Percentiles rank a stretch among this genome's conserved stretches.
These are phyloP conservation scores for Zygothrica quintamaculata DNA, from an alignment of 2,888 invertebrate species.

Conservation along the genomic window DNA sequence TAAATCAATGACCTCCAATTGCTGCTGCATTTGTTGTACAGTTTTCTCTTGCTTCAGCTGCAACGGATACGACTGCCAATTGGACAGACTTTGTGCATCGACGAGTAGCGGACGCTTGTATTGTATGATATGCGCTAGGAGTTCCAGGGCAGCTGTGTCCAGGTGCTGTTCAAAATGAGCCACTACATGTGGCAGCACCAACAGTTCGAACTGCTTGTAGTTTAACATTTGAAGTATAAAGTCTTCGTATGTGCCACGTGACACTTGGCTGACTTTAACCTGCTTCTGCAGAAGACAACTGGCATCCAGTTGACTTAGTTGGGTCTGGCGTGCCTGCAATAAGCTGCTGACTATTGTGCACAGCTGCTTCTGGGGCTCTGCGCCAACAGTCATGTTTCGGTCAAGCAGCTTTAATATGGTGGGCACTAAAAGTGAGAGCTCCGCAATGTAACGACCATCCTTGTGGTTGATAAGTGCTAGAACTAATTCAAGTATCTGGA, in stretches of 20 bases:
- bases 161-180: slow-evolving; percentile 87
- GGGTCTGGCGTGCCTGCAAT: slow-evolving; percentile 87
- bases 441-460: slow-evolving; percentile 87
- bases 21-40: slow-evolving; percentile 56
- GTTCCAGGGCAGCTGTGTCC: slow-evolving; percentile 86
- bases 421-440: slow-evolving; percentile 87
- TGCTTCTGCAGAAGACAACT: slow-evolving; percentile 88
- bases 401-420: slow-evolving; percentile 84
- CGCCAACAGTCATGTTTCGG: slow-evolving; percentile 26
- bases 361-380: slow-evolving; percentile 37
- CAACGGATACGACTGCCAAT: slow-evolving; percentile 89
- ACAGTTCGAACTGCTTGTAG: slow-evolving; percentile 89
- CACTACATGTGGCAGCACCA: slow-evolving; percentile 89
- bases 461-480: slow-evolving; percentile 88
- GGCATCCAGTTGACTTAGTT: slow-evolving; percentile 90
- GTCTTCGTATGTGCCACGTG: slow-evolving; percentile 86
- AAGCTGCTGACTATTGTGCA: slow-evolving; percentile 86
- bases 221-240: slow-evolving; percentile 88
- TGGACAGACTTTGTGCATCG: slow-evolving; percentile 86
- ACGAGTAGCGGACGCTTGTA: slow-evolving; percentile 88
- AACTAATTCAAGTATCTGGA: slow-evolving; percentile 83
- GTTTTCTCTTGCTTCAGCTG: slow-evolving; percentile 85
- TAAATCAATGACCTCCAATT: slow-evolving; percentile 49
- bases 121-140: slow-evolving; percentile 88
- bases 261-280: slow-evolving; percentile 85